A percentile compares a stretch with the other conserved stretches of the same genome.
Evolutionary conservation across 2,113 vertebrate species (phyloP).

Genomic region (Sphyrna mokarran): DNA sequence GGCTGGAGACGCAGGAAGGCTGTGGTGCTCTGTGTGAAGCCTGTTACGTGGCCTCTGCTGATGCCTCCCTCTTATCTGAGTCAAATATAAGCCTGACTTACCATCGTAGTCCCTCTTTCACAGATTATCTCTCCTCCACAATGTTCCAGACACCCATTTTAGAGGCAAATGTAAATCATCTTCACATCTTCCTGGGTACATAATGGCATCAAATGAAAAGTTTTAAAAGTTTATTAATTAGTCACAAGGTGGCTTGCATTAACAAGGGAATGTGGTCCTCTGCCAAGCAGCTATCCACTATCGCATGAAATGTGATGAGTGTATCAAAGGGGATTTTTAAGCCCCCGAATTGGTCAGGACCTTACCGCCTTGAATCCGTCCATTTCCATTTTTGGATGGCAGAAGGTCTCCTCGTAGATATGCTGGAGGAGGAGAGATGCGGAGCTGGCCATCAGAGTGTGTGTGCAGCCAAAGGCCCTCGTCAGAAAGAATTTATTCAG

Average conservation of each 20-base stretch:
- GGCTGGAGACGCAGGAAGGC: no score
- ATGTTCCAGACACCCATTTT: not conserved
- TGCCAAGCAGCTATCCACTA: not conserved
- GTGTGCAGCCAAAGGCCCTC: not conserved
- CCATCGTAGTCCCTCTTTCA: not conserved
- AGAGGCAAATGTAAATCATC: not conserved
- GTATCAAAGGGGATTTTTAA: no score
- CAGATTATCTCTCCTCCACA: not conserved
- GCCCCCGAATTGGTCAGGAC: no score
- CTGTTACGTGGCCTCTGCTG: no score
- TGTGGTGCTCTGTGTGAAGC: no score
- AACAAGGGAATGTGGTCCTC: no score
- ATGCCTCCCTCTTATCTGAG: not conserved
- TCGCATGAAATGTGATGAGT: not conserved
- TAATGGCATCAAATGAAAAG: not conserved
- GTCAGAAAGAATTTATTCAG: not conserved
- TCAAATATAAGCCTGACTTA: not conserved
- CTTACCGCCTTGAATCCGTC: no score
- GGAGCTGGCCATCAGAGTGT: not conserved
- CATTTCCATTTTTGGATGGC: no score
- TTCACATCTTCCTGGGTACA: not conserved
- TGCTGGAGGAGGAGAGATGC: not conserved
- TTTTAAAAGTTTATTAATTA: no score
- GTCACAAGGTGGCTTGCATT: no score
- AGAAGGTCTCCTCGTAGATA: no score